Evolutionary conservation across 2,888 invertebrate species (phyloP).

Genomic region (Drosophila fungiperda): DNA sequence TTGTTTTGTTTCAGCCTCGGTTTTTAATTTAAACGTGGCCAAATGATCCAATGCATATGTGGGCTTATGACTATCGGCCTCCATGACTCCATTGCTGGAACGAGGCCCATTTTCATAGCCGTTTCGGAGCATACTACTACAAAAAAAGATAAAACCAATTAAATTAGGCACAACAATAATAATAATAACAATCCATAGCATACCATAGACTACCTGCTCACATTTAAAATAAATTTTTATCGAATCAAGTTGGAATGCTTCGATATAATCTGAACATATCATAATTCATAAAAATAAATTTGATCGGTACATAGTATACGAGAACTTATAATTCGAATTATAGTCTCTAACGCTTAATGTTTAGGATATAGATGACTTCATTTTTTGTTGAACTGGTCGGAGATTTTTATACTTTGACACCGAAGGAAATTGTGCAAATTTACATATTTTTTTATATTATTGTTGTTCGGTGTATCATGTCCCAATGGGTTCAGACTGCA

Average conservation of each 20-base stretch:
- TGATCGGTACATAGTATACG: background rate
- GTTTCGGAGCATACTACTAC: constrained; percentile 69
- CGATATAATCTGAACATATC: background rate
- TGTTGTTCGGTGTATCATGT: too few species aligned
- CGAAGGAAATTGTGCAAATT: too few species aligned
- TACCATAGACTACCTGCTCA: background rate
- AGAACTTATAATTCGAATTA: background rate
- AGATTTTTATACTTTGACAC: too few species aligned
- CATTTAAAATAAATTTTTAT: background rate
- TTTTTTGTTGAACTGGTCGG: too few species aligned
- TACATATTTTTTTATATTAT: too few species aligned
- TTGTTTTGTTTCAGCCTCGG: constrained; percentile 94
- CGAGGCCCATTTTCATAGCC: constrained; percentile 71
- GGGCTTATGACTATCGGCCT: constrained; percentile 85
- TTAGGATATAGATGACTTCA: fast-evolving
- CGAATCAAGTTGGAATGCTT: background rate
- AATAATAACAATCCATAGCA: background rate
- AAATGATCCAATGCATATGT: constrained; percentile 98
- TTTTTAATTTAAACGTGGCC: constrained; percentile 98
- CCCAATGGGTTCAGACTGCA: too few species aligned
- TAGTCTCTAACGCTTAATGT: background rate
- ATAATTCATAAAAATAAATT: background rate
- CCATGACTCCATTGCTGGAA: constrained; percentile 39
- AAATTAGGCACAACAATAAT: background rate
- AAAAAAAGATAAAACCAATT: background rate